A percentile compares a stretch with the other conserved stretches of the same genome.
These are phyloP conservation scores for Ophion costatus DNA, from an alignment of 2,888 invertebrate species.

Conservation along the genomic window DNA sequence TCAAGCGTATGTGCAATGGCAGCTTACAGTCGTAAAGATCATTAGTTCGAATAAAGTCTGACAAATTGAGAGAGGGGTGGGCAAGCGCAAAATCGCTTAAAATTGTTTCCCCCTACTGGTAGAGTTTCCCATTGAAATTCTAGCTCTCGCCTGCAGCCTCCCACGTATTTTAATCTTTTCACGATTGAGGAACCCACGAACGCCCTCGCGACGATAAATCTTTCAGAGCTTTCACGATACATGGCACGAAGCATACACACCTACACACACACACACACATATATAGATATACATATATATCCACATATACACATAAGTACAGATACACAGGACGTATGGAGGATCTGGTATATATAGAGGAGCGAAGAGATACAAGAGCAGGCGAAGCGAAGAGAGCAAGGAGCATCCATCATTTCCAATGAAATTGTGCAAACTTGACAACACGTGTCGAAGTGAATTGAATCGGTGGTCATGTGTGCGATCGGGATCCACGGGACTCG, in stretches of 20 bases:
- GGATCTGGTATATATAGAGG: neutral
- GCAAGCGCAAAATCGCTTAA: conserved; percentile 12
- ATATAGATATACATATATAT: neutral
- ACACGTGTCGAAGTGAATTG: conserved; percentile 64
- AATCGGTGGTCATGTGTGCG: conserved; percentile 45
- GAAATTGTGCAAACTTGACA: conserved; percentile 65
- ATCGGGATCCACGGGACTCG: conserved; percentile 5
- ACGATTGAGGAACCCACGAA: conserved; percentile 28
- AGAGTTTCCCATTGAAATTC: conserved; percentile 42
- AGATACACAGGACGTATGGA: neutral
- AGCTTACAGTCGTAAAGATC: conserved; percentile 15
- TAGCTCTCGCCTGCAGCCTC: neutral
- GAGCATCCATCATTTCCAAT: conserved; percentile 64
- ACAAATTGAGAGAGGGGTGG: conserved; percentile 26
- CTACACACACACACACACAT: conserved; percentile 2
- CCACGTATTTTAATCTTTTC: conserved; percentile 57
- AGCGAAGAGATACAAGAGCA: conserved; percentile 14
- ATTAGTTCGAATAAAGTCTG: conserved; percentile 5
- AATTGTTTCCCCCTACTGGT: neutral
- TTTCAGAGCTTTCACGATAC: conserved; percentile 19
- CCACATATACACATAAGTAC: neutral
- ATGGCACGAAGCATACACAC: neutral
- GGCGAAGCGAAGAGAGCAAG: conserved; percentile 44
- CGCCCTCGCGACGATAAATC: conserved; percentile 59
- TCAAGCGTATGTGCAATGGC: neutral